Evolutionary conservation across 2,888 invertebrate genomes (phyloP).

Genomic region (Chrysolina haemoptera): DNA sequence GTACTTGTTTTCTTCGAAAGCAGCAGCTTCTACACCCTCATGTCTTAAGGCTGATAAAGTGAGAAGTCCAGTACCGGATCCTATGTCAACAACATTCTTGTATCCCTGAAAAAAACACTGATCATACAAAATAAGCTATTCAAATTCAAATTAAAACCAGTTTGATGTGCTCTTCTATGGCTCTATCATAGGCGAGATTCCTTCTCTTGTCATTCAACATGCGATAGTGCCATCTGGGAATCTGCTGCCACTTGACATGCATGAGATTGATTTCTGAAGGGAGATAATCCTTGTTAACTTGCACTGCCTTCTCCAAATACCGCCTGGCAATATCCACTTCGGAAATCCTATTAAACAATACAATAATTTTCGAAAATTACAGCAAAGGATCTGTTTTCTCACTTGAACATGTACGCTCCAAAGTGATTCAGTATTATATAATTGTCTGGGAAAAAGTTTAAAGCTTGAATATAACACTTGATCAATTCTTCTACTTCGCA

Average conservation of each 20-base stretch:
- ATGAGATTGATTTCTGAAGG: slow-evolving; percentile 76
- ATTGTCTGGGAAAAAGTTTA: slow-evolving; percentile 71
- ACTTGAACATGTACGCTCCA: slow-evolving; percentile 72
- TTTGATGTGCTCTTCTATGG: slow-evolving; percentile 69
- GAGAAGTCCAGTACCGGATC: slow-evolving; percentile 83
- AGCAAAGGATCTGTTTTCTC: slow-evolving; percentile 44
- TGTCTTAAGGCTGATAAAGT: slow-evolving; percentile 76
- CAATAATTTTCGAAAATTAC: neutral
- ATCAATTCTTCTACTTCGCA: slow-evolving; percentile 62
- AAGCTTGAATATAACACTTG: slow-evolving; percentile 67
- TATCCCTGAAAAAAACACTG: slow-evolving; percentile 61
- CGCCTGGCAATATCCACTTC: slow-evolving; percentile 60
- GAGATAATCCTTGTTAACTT: slow-evolving; percentile 55
- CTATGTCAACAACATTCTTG: slow-evolving; percentile 80
- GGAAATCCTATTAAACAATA: slow-evolving; percentile 53
- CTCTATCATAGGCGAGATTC: slow-evolving; percentile 78
- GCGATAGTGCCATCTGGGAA: slow-evolving; percentile 87
- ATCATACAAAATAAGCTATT: neutral
- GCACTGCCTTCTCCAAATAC: slow-evolving; percentile 60
- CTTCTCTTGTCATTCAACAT: slow-evolving; percentile 85
- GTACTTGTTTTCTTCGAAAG: slow-evolving; percentile 78
- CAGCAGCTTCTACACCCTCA: slow-evolving; percentile 73
- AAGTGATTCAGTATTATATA: slow-evolving; percentile 71
- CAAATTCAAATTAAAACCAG: slow-evolving; percentile 26
- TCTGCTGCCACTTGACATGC: slow-evolving; percentile 77